Evolutionary conservation across 1,140 invertebrate species (phyloP), one percentile per base, ranked within the genome.

Genomic region (Aphaenogaster ashmeadi): DNA sequence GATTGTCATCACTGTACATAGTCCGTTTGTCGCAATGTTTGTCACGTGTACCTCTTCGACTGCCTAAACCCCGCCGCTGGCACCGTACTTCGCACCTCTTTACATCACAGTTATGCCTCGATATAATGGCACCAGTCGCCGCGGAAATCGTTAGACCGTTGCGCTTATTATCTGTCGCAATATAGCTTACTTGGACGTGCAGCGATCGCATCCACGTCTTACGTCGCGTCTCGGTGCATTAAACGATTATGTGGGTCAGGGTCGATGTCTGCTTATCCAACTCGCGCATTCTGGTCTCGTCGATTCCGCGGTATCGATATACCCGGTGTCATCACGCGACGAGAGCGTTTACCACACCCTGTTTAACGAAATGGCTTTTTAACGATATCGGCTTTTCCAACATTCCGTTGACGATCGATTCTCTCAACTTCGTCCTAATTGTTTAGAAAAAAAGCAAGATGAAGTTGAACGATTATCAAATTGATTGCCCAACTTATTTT

Each of bases 231-330:
- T 80, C 54, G 93, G 93, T 93, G 93, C 92, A 93, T 93, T 93
- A 85, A 69, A 92, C 88, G 90, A 93, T 91, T 94, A 94, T 93
- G 87, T 95, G 77, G 94, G 94, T 94, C 94, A 95, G 94, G 94
- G 94, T 95, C 94, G 93, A 92, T 93, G 92, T 92, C 93, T 93
- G 92, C 89, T 90, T 91, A 92, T 93, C 88, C 88, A 84, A 27
- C 89, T 91, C 87, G 74, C 89, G 81, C 88, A 83, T 84, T 92
- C 80, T 64, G 56, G 54, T 88, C 62, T 85, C 79, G 36, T 50
- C 41, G 4, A 58, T 27, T 81, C 21, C 58, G 11, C 52, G n/a
- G 11, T 69, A 80, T 80, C 62, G 54, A 74, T 81, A 44, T 77
- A 88, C 27, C 18, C 8, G 33, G 33, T 88, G 50, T 36, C 58